phyloP scores from a whole-genome alignment of 2,797 vertebrate genomes.

The Nyctalus aviator region DNA sequence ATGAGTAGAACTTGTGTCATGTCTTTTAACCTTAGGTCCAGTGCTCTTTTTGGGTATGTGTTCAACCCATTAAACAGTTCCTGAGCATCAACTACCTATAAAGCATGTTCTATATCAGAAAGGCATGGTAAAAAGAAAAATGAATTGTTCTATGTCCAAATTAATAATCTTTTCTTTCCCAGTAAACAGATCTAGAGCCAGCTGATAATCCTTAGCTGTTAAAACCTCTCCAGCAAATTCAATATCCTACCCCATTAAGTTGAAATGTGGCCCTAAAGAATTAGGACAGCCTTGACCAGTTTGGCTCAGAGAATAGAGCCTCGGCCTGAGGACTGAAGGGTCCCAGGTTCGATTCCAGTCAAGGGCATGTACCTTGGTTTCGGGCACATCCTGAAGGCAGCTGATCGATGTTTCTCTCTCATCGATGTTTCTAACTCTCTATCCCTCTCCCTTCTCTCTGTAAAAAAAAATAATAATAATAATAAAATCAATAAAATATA shows the following conservation, averaged over 20 bases:
- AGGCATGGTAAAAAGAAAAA: not conserved
- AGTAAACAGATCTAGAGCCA: not conserved
- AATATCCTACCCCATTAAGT: not conserved
- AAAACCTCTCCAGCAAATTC: conserved; percentile 7
- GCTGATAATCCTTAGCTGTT: not conserved
- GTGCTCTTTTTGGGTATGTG: not conserved
- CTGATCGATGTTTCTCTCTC: too few species aligned
- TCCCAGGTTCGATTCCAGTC: too few species aligned
- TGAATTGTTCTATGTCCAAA: not conserved
- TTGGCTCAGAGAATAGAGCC: too few species aligned
- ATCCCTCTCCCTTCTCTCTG: too few species aligned
- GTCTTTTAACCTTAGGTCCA: not conserved
- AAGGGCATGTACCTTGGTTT: too few species aligned
- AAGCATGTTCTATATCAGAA: not conserved
- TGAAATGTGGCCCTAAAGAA: not conserved
- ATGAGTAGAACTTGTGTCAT: not conserved
- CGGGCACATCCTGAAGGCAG: too few species aligned
- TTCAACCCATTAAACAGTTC: not conserved
- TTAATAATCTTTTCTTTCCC: not conserved
- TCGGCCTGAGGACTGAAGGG: too few species aligned
- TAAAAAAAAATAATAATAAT: too few species aligned
- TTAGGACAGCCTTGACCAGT: not conserved
- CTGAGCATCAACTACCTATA: not conserved
- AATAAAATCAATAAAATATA: too few species aligned
- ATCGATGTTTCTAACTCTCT: too few species aligned